A percentile compares a stretch with the other conserved stretches of the same genome.
Evolutionary conservation across 1,140 invertebrate species (phyloP).

Genomic region (Heliothis subflexa): DNA sequence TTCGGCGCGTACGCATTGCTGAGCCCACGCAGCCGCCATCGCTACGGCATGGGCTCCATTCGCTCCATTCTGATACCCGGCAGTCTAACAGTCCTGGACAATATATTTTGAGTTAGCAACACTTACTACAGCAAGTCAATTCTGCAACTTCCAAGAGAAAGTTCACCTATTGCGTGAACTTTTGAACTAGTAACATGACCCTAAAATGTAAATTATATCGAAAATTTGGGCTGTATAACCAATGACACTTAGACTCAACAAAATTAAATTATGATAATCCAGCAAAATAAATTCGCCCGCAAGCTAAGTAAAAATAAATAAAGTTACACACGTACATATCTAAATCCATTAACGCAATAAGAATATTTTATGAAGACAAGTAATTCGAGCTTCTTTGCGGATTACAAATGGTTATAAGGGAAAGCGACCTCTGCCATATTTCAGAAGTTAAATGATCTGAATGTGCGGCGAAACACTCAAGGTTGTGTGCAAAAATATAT

Average conservation of each 20-base stretch:
- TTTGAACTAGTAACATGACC: too few relatives aligned
- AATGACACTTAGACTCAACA: neutral
- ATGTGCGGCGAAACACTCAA: slow-evolving; percentile 17
- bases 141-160: too few relatives aligned
- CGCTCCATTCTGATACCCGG: slow-evolving; percentile 94
- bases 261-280: neutral
- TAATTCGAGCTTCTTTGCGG: slow-evolving; percentile 25
- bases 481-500: slow-evolving; percentile 32
- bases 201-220: too few relatives aligned
- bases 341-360: slow-evolving; percentile 15
- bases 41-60: slow-evolving; percentile 94
- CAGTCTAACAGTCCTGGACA: slow-evolving; percentile 89
- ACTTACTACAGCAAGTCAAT: too few relatives aligned
- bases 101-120: neutral
- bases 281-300: neutral
- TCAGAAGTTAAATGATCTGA: slow-evolving; percentile 41
- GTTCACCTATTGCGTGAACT: too few relatives aligned
- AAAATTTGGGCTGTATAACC: too few relatives aligned
- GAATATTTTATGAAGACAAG: slow-evolving; percentile 25
- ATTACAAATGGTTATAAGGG: slow-evolving; percentile 25
- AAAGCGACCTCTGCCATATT: slow-evolving; percentile 11
- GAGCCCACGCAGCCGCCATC: slow-evolving; percentile 94
- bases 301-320: slow-evolving; percentile 9
- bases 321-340: neutral
- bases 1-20: slow-evolving; percentile 91